A percentile compares a stretch with the other conserved stretches of the same genome.
These are phyloP conservation scores for Microctenopoma steveboyesi DNA, from an alignment of 2,797 vertebrate genomes.

Conservation along the genomic window DNA sequence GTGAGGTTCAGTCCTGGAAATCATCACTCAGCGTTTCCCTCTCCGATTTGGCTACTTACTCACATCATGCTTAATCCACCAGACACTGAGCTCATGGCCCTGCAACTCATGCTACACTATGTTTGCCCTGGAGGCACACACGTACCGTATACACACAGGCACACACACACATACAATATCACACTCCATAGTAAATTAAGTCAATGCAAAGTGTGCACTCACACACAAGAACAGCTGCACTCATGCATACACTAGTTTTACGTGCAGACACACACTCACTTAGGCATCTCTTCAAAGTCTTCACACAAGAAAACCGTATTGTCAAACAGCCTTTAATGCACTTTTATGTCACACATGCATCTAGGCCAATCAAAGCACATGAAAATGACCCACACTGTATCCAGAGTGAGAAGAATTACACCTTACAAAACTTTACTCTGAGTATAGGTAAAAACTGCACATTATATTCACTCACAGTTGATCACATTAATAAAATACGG, in stretches of 20 bases:
- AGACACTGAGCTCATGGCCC: slow-evolving; percentile 54
- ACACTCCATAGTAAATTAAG: slow-evolving; percentile 4
- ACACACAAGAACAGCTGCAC: slow-evolving; percentile 16
- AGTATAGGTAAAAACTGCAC: too few relatives aligned
- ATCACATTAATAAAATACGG: too few relatives aligned
- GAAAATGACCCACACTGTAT: too few relatives aligned
- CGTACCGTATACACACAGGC: not conserved
- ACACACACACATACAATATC: not conserved
- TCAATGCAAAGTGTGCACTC: slow-evolving; percentile 24
- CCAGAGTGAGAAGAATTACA: not conserved
- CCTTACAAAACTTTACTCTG: too few relatives aligned
- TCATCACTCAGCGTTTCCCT: slow-evolving; percentile 62
- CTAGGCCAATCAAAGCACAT: too few relatives aligned
- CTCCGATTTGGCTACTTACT: slow-evolving; percentile 59
- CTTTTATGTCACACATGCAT: too few relatives aligned
- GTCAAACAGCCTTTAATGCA: too few relatives aligned
- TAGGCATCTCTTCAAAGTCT: not conserved
- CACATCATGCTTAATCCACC: slow-evolving; percentile 57
- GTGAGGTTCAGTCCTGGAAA: slow-evolving; percentile 52
- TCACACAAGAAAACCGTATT: not conserved
- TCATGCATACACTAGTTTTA: slow-evolving; percentile 17
- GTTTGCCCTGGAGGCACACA: not conserved
- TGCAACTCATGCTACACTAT: slow-evolving; percentile 31
- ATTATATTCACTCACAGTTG: too few relatives aligned
- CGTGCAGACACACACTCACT: slow-evolving; percentile 17